Evolutionary conservation across 1,140 invertebrate genomes (phyloP).

Genomic region (Apis cerana): DNA sequence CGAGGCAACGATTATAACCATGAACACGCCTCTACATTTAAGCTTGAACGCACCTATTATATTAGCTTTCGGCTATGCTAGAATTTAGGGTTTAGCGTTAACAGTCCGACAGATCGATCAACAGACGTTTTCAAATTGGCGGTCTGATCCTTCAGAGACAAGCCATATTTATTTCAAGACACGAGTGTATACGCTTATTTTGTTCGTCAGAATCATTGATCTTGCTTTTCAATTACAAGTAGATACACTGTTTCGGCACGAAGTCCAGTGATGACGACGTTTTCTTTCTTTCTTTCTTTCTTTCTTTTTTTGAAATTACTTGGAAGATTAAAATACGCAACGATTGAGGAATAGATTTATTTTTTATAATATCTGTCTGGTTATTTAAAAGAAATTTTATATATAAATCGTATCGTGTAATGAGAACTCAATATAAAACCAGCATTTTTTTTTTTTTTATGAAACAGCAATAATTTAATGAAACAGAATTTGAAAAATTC

Average conservation of each 20-base stretch:
- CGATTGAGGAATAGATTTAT: no score
- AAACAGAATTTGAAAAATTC: no score
- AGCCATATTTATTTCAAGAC: conserved; percentile 54
- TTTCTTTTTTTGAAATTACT: no score
- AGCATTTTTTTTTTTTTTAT: no score
- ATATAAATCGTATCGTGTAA: no score
- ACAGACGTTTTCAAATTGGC: conserved; percentile 65
- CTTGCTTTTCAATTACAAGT: background rate
- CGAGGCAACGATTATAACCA: conserved; percentile 65
- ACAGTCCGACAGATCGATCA: conserved; percentile 69
- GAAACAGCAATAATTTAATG: no score
- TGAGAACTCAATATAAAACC: no score
- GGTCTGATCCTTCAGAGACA: conserved; percentile 54
- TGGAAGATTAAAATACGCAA: no score
- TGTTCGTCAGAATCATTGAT: conserved; percentile 8
- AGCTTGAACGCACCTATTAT: conserved; percentile 61
- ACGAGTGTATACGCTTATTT: background rate
- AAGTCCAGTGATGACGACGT: background rate
- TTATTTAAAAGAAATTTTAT: no score
- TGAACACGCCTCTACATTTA: conserved; percentile 59
- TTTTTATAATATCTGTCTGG: no score
- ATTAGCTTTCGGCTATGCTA: conserved; percentile 61
- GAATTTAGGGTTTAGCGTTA: conserved; percentile 71
- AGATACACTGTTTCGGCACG: no score
- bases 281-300: background rate